Evolutionary conservation across 1,140 invertebrate genomes (phyloP), one percentile per base, ranked within the genome.

Genomic region (Drosophila athabasca): DNA sequence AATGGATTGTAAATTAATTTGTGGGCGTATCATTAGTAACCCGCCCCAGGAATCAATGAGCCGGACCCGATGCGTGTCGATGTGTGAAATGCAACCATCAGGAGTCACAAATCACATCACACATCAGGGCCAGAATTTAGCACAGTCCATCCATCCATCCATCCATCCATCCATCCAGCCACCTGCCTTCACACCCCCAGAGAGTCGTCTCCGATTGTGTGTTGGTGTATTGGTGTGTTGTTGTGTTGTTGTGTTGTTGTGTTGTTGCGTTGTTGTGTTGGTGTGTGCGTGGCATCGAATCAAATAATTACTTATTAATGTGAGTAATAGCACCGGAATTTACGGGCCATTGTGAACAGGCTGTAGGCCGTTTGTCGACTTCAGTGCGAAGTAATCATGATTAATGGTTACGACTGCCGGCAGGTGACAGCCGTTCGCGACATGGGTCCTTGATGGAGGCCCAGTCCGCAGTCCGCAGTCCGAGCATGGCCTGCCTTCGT

Each of bases 381-480:
- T 64, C 60, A 58, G 69, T 57, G 70, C 58, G 46, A 75, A 61
- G 76, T 69, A 55, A 76, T 55, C 55, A 52, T 76, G 60, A 78
- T 78, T 78, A 78, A 78, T 78, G 67, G 39, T 39, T 43, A 54
- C 45, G 45, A 71, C 57, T 76, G 60, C 48, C 58, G 66, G 51
- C 75, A 76, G 74, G 72, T 76, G 72, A 76, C 72, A 62, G 65
- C 62, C 55, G 54, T 45, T 70, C 51, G 41, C 60, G 15, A 46
- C 45, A 22, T 39, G 51, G 50, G 50, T 57, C 31, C 35, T 45
- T 44, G 48, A 43, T 13, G 1, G 26, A 22, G 6, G 26, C 15
- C 29, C 17, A n/a, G 54, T 7, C 35, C 13, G 45, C n/a, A 19
- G 41, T 19, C n/a, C 17, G 24, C 17, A 55, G 22, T 6, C 41